These are phyloP conservation scores for Varanus komodoensis DNA, from an alignment of 2,113 vertebrate species.

Conservation along the genomic window DNA sequence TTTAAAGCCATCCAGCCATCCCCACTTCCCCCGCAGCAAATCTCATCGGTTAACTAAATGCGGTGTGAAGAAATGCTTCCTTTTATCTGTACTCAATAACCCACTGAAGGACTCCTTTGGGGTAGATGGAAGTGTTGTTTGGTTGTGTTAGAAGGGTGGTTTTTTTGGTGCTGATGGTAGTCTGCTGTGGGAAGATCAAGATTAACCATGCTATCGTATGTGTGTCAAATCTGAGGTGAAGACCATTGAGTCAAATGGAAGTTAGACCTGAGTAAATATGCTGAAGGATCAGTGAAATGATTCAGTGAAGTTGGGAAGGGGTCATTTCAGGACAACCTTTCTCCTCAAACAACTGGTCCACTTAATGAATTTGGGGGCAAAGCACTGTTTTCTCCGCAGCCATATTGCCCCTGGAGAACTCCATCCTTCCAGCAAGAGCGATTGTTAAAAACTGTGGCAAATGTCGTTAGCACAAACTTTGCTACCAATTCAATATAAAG, in stretches of 20 bases:
- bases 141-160: not conserved
- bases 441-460: slow-evolving; percentile 24
- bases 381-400: not conserved
- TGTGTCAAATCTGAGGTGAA: not conserved
- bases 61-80: too few relatives aligned
- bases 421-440: not conserved
- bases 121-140: too few relatives aligned
- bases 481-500: not conserved
- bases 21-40: too few relatives aligned
- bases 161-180: not conserved
- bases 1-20: too few relatives aligned
- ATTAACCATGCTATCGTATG: not conserved
- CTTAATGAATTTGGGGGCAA: not conserved
- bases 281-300: not conserved
- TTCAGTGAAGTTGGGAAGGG: not conserved
- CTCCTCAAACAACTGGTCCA: not conserved
- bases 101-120: too few relatives aligned
- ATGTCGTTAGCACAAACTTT: slow-evolving; percentile 10
- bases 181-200: not conserved
- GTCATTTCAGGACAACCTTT: too few relatives aligned
- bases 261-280: not conserved
- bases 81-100: too few relatives aligned
- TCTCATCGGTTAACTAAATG: too few relatives aligned
- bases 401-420: not conserved
- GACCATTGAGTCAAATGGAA: too few relatives aligned